Evolutionary conservation across 2,113 vertebrate species (phyloP).

Genomic region (Xerus inauris): DNA sequence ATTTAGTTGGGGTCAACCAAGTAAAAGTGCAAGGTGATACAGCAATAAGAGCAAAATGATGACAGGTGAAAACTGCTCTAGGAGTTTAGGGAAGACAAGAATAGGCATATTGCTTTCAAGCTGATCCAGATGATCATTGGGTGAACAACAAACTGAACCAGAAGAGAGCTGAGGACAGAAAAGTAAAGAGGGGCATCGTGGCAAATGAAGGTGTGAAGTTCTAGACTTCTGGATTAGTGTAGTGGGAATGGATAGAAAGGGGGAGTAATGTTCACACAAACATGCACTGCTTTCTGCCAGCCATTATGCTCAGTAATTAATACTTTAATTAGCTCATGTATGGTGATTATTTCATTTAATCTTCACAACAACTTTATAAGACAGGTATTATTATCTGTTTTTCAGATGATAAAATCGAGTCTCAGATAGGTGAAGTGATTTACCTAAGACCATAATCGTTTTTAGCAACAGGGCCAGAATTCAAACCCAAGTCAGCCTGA

Average conservation of each 20-base stretch:
- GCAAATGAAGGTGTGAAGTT: neutral
- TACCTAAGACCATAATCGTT: constrained; percentile 64
- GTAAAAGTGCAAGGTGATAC: neutral
- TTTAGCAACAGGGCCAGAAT: constrained; percentile 36
- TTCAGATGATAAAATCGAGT: constrained; percentile 74
- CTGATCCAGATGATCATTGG: neutral
- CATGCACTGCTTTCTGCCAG: neutral
- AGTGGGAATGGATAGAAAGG: neutral
- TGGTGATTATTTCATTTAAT: constrained; percentile 57
- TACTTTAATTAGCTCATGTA: constrained; percentile 37
- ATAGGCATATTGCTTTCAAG: neutral
- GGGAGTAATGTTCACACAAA: neutral
- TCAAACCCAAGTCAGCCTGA: constrained; percentile 14
- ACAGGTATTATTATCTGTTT: constrained; percentile 58
- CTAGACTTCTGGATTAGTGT: neutral
- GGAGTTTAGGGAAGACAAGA: neutral
- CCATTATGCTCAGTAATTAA: constrained; percentile 37
- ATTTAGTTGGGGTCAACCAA: neutral
- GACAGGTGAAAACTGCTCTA: neutral
- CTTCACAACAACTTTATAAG: constrained; percentile 64
- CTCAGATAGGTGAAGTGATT: constrained; percentile 55
- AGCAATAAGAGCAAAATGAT: neutral
- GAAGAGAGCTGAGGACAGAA: neutral
- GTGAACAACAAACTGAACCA: neutral
- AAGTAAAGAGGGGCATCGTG: neutral